phyloP scores from a whole-genome alignment of 1,140 invertebrate genomes.

The Sesamia nonagrioides region DNA sequence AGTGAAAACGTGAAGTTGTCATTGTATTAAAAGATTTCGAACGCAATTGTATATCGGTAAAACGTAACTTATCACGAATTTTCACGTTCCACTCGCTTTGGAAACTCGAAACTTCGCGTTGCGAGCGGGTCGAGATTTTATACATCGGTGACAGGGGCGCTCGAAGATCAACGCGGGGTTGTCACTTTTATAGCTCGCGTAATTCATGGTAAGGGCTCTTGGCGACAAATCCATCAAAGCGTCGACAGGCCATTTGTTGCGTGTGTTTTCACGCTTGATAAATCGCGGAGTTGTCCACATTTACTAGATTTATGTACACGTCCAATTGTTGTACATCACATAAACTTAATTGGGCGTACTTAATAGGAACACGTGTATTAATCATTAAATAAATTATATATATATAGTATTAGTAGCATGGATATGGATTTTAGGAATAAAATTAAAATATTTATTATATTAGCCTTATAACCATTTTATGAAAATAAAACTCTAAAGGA shows the following conservation, averaged over 20 bases:
- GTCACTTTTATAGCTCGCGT: slow-evolving; percentile 62
- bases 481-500: slow-evolving; percentile 34
- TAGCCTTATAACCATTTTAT: background rate
- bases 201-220: slow-evolving; percentile 71
- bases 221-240: slow-evolving; percentile 84
- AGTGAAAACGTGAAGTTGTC: background rate
- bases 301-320: slow-evolving; percentile 76
- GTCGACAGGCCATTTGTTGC: slow-evolving; percentile 84
- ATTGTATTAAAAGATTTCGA: slow-evolving; percentile 2
- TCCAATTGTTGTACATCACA: slow-evolving; percentile 69
- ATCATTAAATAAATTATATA: slow-evolving; percentile 32
- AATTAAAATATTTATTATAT: no score
- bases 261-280: slow-evolving; percentile 83
- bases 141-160: slow-evolving; percentile 42
- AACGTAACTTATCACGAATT: slow-evolving; percentile 33
- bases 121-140: slow-evolving; percentile 39
- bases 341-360: slow-evolving; percentile 61
- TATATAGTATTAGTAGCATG: no score
- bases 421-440: no score
- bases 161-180: slow-evolving; percentile 54
- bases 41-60: slow-evolving; percentile 6
- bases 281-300: slow-evolving; percentile 76
- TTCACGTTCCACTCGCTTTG: slow-evolving; percentile 38
- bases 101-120: slow-evolving; percentile 43
- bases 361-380: slow-evolving; percentile 16